phyloP scores from a whole-genome alignment of 2,888 invertebrate species.

The Scaptodrosophila latifasciaeformis region DNA sequence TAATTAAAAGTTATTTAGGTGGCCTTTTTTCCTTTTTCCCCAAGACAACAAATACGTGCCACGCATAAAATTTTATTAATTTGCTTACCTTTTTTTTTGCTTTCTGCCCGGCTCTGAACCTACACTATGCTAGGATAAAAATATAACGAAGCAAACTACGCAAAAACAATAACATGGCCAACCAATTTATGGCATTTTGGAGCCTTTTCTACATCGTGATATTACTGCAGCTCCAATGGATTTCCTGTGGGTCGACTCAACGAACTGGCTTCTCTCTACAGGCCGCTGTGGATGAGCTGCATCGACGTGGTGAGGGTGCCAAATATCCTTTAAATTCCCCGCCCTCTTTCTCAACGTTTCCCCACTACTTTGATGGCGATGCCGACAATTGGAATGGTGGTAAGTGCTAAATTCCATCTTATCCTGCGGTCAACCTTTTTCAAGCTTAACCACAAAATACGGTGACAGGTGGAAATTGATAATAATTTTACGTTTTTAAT shows the following conservation, averaged over 20 bases:
- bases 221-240: conserved; percentile 30
- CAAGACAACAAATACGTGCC: too few relatives aligned
- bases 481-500: too few relatives aligned
- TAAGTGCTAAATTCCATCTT: too few relatives aligned
- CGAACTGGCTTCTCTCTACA: conserved; percentile 71
- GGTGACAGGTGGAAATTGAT: too few relatives aligned
- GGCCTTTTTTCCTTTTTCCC: conserved; percentile 11
- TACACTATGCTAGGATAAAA: too few relatives aligned
- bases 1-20: conserved; percentile 52
- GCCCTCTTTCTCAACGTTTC: conserved; percentile 36
- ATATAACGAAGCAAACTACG: not conserved
- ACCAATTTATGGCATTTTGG: conserved; percentile 24
- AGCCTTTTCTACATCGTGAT: conserved; percentile 26
- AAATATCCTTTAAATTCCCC: conserved; percentile 69
- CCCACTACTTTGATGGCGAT: conserved; percentile 48
- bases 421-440: too few relatives aligned
- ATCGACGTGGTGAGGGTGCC: conserved; percentile 71
- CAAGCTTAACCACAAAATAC: too few relatives aligned
- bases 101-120: not conserved
- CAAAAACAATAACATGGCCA: conserved; percentile 29
- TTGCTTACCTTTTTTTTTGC: conserved; percentile 6
- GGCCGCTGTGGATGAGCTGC: conserved; percentile 74
- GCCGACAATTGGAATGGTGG: conserved; percentile 74
- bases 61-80: conserved; percentile 26
- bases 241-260: conserved; percentile 43